Base-by-base conservation (phyloP, 2,888 invertebrate genomes). In the Hirtodrosophila confusa region DNA sequence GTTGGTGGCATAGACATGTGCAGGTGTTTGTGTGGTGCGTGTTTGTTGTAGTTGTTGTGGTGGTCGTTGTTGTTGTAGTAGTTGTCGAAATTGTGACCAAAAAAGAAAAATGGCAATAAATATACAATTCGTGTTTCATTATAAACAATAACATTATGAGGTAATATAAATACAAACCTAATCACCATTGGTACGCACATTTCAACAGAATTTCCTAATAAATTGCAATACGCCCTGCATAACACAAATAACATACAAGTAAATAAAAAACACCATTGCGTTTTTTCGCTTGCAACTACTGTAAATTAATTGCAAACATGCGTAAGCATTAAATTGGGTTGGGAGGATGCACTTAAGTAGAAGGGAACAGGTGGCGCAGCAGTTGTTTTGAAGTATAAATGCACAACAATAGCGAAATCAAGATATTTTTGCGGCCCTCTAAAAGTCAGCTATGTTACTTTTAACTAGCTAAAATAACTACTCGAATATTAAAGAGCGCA, bases 171-270 rank as follows among this genome's bases (percentile, higher is more conserved):
- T 90, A 90, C 90, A 88, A 90, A 90, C 90, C 90, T 89, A 90
- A 82, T 80, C 64, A 75, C 74, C 88, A 84, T 75, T 78, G 89
- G 89, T 79, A 86, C 83, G 89, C 90, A 90, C 90, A 90, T 90
- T 90, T 90, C 90, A 90, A 90, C 88, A 82, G 90, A 88, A 90
- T 89, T 88, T 87, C 90, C 90, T 90, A 90, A 89, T 86, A 88
- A 77, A 88, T 89, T 85, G 89, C 89, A 89, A 90, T 90, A 90
- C 75, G 90, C 89, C 89, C 90, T 90, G 90, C 77, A 88, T 89
- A 88, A 89, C 86, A 78, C 54, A 89, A 86, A 84, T 75, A 88
- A 35, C 45, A 51, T 44, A 53, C 88, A 50, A 41, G 55, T 44
- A 50, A 60, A 40, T 65, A 43, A 69, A 48, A 86, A 84, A 78